Conservation (phyloP, 2,797 vertebrate species). For the Falco berigora region DNA sequence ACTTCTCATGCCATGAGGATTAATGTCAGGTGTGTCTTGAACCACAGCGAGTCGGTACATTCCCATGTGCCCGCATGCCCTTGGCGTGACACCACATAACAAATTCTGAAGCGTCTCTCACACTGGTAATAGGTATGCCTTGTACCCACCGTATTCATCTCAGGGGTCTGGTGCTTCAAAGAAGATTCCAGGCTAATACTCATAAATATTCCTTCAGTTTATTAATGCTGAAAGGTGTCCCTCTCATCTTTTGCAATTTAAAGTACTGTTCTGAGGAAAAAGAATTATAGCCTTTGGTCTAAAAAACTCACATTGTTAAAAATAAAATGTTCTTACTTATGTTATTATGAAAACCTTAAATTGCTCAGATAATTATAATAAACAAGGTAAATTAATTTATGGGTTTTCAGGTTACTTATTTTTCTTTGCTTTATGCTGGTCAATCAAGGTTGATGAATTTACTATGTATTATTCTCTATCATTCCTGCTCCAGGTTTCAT, state of each 20-base stretch:
- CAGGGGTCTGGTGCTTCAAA: slow-evolving; percentile 46
- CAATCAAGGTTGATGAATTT: neutral
- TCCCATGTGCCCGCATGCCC: neutral
- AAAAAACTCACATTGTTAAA: neutral
- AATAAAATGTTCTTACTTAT: neutral
- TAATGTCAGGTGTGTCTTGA: neutral
- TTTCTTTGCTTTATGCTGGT: neutral
- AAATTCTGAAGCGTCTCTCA: neutral
- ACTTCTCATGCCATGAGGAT: neutral
- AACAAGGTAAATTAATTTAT: neutral
- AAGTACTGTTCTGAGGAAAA: slow-evolving; percentile 15
- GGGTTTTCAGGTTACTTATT: neutral
- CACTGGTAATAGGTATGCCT: neutral
- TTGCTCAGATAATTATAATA: neutral
- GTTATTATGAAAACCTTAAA: neutral
- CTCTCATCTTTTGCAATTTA: slow-evolving; percentile 38
- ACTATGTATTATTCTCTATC: neutral
- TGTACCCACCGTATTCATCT: neutral
- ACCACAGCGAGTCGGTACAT: rapidly evolving
- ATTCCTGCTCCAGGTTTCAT: neutral
- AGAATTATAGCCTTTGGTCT: neutral
- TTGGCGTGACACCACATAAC: neutral
- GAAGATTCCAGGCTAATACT: slow-evolving; percentile 43
- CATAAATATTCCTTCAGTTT: slow-evolving; percentile 57
- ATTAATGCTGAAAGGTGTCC: slow-evolving; percentile 46